Percentiles rank a stretch among this genome's conserved stretches.
Conservation (phyloP, 2,113 vertebrate genomes). For the Gnathonemus echidnorhynchus region DNA sequence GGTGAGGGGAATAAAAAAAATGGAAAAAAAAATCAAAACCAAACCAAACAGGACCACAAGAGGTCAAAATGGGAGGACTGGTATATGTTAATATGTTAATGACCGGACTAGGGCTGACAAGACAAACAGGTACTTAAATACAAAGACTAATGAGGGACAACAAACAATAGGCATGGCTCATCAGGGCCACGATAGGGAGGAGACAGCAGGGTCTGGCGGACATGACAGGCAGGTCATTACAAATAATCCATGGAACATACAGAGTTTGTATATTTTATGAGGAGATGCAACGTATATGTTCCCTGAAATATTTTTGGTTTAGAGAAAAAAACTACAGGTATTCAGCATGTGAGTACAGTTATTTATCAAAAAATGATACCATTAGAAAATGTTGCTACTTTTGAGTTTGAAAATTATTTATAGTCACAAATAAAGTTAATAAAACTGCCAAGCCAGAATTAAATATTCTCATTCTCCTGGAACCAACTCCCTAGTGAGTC, state of each 20-base stretch:
- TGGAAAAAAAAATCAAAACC: neutral
- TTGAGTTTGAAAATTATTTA: conserved; percentile 41
- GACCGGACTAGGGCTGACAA: neutral
- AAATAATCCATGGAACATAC: neutral
- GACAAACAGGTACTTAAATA: neutral
- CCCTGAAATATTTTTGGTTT: neutral
- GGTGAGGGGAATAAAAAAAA: neutral
- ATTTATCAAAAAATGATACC: neutral
- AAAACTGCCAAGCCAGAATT: conserved; percentile 60
- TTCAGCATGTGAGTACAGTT: neutral
- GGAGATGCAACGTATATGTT: neutral
- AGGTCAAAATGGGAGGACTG: neutral
- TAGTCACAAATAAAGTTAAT: conserved; percentile 66
- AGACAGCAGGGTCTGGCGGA: neutral
- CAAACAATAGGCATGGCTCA: neutral
- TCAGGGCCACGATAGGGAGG: neutral
- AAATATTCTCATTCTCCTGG: conserved; percentile 55
- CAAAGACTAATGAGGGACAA: neutral
- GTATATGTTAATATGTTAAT: neutral
- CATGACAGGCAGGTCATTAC: neutral
- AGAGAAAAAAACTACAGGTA: neutral
- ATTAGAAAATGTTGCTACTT: neutral
- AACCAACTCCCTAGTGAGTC: conserved; percentile 36
- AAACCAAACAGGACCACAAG: neutral
- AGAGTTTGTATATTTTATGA: neutral